Evolutionary conservation across 2,888 invertebrate species (phyloP).

Genomic region (Volucella bombylans): DNA sequence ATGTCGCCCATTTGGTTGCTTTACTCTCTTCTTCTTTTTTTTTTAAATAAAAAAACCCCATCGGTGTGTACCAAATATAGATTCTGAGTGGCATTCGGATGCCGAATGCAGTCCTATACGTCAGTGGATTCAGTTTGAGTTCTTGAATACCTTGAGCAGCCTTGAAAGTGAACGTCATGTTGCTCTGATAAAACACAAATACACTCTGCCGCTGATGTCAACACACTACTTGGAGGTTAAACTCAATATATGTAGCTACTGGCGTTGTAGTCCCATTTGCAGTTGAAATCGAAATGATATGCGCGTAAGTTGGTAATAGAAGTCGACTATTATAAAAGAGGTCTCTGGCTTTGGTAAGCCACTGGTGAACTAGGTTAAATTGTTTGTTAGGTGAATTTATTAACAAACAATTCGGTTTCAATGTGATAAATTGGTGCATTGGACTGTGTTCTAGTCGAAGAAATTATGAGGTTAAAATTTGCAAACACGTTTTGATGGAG

Average conservation of each 20-base stretch:
- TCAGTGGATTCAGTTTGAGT: constrained; percentile 42
- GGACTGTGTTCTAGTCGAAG: constrained; percentile 5
- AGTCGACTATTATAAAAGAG: constrained; percentile 13
- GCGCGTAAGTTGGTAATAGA: constrained; percentile 34
- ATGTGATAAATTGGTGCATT: neutral
- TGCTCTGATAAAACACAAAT: constrained; percentile 11
- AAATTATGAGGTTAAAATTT: constrained; percentile 55
- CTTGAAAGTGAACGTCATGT: constrained; percentile 55
- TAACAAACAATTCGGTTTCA: constrained; percentile 22
- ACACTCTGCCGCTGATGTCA: constrained; percentile 50
- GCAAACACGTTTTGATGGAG: constrained; percentile 42
- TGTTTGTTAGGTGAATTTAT: constrained; percentile 33
- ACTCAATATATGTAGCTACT: constrained; percentile 11
- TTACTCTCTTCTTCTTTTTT: constrained; percentile 25
- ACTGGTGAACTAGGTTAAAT: constrained; percentile 48
- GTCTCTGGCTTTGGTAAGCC: constrained; percentile 21
- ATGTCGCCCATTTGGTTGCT: neutral
- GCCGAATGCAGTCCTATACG: constrained; percentile 17
- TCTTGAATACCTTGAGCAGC: constrained; percentile 71
- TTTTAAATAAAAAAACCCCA: constrained; percentile 16
- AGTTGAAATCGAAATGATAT: constrained; percentile 23
- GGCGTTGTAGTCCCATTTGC: neutral
- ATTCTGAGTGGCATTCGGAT: constrained; percentile 7
- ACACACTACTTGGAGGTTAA: constrained; percentile 62
- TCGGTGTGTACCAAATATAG: constrained; percentile 53